Percentiles rank a stretch among this genome's conserved stretches.
These are phyloP conservation scores for Salarias fasciatus DNA, from an alignment of 2,797 vertebrate genomes.

Conservation along the genomic window DNA sequence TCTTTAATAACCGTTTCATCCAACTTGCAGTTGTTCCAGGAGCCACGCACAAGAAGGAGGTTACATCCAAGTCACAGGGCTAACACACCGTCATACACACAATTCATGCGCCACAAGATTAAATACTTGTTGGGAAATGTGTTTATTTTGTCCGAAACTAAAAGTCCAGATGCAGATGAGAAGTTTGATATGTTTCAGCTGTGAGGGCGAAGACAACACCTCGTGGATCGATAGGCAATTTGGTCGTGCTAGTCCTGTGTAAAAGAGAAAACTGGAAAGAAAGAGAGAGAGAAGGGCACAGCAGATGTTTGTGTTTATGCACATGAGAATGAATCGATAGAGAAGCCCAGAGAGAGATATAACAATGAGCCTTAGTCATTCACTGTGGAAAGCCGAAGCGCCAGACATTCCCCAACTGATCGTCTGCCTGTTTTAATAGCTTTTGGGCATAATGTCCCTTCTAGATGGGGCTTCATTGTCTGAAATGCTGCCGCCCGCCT, in stretches of 20 bases:
- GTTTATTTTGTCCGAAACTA: no score
- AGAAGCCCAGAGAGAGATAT: neutral
- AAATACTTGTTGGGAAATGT: neutral
- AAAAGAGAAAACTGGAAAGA: neutral
- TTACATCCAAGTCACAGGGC: no score
- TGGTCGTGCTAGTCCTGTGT: neutral
- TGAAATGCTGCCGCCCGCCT: conserved; percentile 29
- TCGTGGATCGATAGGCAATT: conserved; percentile 17
- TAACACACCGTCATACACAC: no score
- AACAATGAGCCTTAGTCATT: conserved; percentile 33
- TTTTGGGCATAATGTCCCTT: conserved; percentile 38
- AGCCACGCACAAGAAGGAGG: no score
- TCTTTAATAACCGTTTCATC: no score
- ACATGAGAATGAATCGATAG: conserved; percentile 6
- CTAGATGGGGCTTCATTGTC: conserved; percentile 39
- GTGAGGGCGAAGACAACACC: conserved; percentile 19
- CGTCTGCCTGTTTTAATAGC: conserved; percentile 40
- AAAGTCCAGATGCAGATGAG: neutral
- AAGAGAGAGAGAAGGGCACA: neutral
- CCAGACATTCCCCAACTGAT: conserved; percentile 45
- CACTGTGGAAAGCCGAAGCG: conserved; percentile 6
- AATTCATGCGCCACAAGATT: neutral
- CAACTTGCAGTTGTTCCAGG: no score
- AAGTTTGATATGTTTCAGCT: conserved; percentile 15
- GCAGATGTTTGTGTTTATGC: conserved; percentile 14